Evolutionary conservation across 2,888 invertebrate genomes (phyloP).

Genomic region (Rapana venosa): DNA sequence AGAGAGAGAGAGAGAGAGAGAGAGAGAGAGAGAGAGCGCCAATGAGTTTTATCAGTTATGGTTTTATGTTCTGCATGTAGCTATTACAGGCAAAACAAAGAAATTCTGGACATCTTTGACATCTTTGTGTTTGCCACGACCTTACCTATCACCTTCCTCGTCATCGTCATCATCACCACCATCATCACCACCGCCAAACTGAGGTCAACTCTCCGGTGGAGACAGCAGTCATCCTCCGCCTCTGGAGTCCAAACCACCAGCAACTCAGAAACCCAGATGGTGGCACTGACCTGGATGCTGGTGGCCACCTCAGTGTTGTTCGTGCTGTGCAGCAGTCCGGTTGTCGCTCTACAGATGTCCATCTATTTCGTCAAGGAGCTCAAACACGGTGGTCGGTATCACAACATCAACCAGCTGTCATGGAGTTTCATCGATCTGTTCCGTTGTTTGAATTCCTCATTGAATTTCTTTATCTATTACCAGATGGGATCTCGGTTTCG

Average conservation of each 20-base stretch:
- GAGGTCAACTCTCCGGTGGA: neutral
- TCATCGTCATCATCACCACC: slow-evolving; percentile 22
- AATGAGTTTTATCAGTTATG: neutral
- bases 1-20: neutral
- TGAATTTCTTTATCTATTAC: slow-evolving; percentile 33
- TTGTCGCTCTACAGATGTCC: neutral
- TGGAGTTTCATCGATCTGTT: slow-evolving; percentile 19
- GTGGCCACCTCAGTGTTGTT: slow-evolving; percentile 31
- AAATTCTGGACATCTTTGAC: neutral
- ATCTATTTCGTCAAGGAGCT: slow-evolving; percentile 24
- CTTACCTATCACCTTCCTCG: neutral
- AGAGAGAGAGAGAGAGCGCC: neutral
- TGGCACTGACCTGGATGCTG: slow-evolving; percentile 33
- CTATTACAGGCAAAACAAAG: neutral
- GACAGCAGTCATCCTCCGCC: neutral
- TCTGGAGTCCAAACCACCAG: neutral
- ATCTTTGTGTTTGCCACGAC: neutral
- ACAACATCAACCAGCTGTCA: neutral
- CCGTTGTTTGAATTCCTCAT: slow-evolving; percentile 9
- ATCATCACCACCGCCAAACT: slow-evolving; percentile 28
- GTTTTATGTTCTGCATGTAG: neutral
- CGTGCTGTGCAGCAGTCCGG: neutral
- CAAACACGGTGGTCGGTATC: neutral
- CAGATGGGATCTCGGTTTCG: slow-evolving; percentile 27
- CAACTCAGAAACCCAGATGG: neutral